Evolutionary conservation across 2,888 invertebrate genomes (phyloP).

Genomic region (Stenichneumon culpator): DNA sequence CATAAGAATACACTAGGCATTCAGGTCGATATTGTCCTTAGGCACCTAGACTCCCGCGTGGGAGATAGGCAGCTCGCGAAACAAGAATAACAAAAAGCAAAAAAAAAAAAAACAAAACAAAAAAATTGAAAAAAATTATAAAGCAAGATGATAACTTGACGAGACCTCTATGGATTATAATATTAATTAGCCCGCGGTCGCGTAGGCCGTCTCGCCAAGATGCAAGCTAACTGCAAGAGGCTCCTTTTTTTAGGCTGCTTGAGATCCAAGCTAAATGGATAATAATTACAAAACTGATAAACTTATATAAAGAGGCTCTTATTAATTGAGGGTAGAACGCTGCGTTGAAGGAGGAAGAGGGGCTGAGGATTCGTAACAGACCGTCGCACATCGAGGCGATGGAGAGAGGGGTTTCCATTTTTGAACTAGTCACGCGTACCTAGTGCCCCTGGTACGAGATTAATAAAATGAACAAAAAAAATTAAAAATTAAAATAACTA

Average conservation of each 20-base stretch:
- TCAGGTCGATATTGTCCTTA: slow-evolving; percentile 71
- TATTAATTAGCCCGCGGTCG: slow-evolving; percentile 53
- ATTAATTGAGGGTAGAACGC: slow-evolving; percentile 32
- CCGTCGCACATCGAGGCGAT: slow-evolving; percentile 43
- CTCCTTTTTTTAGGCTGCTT: slow-evolving; percentile 54
- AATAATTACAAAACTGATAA: slow-evolving; percentile 47
- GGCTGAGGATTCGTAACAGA: slow-evolving; percentile 29
- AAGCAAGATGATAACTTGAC: slow-evolving; percentile 20
- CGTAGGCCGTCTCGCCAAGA: slow-evolving; percentile 45
- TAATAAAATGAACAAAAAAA: slow-evolving; percentile 49
- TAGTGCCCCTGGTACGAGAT: slow-evolving; percentile 64
- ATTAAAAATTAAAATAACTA: slow-evolving; percentile 65
- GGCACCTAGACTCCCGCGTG: slow-evolving; percentile 73
- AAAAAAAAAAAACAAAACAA: slow-evolving; percentile 38
- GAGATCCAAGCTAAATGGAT: slow-evolving; percentile 47
- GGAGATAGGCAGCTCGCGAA: slow-evolving; percentile 71
- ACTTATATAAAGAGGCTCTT: slow-evolving; percentile 20
- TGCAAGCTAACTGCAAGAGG: slow-evolving; percentile 41
- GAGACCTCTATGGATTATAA: slow-evolving; percentile 35
- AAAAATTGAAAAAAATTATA: slow-evolving; percentile 7
- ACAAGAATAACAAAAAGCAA: slow-evolving; percentile 40
- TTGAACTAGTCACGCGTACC: slow-evolving; percentile 80
- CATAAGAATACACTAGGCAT: slow-evolving; percentile 58
- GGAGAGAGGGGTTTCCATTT: slow-evolving; percentile 69
- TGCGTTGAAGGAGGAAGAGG: background rate